Percentiles rank a stretch among this genome's conserved stretches.
Evolutionary conservation across 2,797 vertebrate species (phyloP).

Genomic region (Momotus momota): DNA sequence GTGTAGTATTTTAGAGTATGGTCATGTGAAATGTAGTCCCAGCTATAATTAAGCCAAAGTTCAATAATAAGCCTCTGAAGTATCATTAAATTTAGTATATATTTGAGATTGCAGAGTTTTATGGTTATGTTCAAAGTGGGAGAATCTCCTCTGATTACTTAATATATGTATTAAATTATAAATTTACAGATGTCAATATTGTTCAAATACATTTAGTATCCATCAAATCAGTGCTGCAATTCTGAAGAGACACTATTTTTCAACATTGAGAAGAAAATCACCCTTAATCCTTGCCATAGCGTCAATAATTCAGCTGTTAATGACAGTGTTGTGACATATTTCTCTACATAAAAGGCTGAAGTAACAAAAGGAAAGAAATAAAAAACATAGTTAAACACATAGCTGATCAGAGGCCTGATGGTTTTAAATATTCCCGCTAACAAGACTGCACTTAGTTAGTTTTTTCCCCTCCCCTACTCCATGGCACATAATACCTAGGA

Average conservation of each 20-base stretch:
- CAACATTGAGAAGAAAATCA: neutral
- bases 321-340: constrained; percentile 1
- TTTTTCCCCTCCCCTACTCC: neutral
- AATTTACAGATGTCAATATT: neutral
- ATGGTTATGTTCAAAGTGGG: neutral
- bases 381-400: neutral
- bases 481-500: neutral
- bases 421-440: neutral
- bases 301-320: constrained; percentile 18
- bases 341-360: neutral
- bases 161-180: neutral
- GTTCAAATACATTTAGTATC: constrained; percentile 1
- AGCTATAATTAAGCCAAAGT: neutral
- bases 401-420: neutral
- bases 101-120: neutral
- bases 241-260: neutral
- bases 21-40: neutral
- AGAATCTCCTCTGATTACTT: neutral
- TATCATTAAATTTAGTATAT: neutral
- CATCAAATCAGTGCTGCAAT: neutral
- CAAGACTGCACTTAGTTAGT: neutral
- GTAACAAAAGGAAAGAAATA: neutral
- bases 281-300: neutral
- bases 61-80: neutral
- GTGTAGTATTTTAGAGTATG: neutral